phyloP scores from a whole-genome alignment of 2,113 vertebrate genomes.

The Cephalopholis sonnerati region DNA sequence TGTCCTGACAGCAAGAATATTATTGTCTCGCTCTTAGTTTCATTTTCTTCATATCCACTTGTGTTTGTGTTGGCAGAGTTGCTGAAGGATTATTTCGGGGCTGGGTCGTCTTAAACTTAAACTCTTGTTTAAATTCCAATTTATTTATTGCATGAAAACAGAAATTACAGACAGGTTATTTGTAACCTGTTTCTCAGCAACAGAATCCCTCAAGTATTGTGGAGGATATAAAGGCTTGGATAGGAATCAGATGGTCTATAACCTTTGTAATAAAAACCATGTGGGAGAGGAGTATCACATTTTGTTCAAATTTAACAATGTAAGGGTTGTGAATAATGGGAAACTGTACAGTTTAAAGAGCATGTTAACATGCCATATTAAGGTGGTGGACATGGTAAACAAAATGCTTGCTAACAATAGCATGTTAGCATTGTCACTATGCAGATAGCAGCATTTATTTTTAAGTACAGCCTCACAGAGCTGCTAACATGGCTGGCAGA shows the following conservation, averaged over 20 bases:
- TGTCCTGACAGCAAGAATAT: neutral
- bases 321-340: neutral
- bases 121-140: neutral
- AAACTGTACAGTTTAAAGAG: too few relatives aligned
- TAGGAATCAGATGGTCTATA: neutral
- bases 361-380: too few relatives aligned
- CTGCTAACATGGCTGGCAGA: too few relatives aligned
- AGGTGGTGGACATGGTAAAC: too few relatives aligned
- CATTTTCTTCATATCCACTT: too few relatives aligned
- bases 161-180: neutral
- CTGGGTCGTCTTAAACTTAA: neutral
- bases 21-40: neutral
- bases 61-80: neutral
- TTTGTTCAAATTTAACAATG: neutral
- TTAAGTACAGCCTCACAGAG: too few relatives aligned
- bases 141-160: neutral
- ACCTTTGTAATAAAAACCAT: neutral
- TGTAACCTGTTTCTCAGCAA: neutral
- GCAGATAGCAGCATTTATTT: too few relatives aligned
- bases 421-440: too few relatives aligned
- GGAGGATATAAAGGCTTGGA: slow-evolving; percentile 7
- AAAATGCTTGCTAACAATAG: too few relatives aligned
- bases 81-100: neutral
- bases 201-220: neutral
- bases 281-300: neutral